These are phyloP conservation scores for Hypothenemus hampei DNA, from an alignment of 1,140 invertebrate species.

Conservation along the genomic window DNA sequence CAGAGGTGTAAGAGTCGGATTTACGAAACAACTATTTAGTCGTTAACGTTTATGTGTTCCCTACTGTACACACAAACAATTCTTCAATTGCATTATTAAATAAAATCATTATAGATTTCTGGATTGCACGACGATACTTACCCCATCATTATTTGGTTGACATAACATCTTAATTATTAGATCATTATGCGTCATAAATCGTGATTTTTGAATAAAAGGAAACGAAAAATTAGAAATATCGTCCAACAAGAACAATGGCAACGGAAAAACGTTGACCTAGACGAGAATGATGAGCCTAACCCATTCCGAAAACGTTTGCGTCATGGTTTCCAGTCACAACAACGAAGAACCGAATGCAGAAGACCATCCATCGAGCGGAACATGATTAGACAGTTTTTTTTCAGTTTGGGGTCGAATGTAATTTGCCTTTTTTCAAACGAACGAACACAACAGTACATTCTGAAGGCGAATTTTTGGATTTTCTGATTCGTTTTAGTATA, in stretches of 20 bases:
- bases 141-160: slow-evolving; percentile 5
- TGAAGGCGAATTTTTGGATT: too few relatives aligned
- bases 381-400: slow-evolving; percentile 10
- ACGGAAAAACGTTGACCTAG: slow-evolving; percentile 10
- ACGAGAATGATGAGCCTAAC: slow-evolving; percentile 10
- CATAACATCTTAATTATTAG: too few relatives aligned
- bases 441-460: too few relatives aligned
- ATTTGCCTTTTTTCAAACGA: slow-evolving; percentile 7
- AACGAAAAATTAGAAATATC: slow-evolving; percentile 9
- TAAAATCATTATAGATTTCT: too few relatives aligned
- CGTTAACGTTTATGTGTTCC: too few relatives aligned
- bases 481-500: too few relatives aligned
- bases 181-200: slow-evolving; percentile 2
- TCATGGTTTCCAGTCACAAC: slow-evolving; percentile 20
- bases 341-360: slow-evolving; percentile 10
- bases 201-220: background rate
- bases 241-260: slow-evolving; percentile 8
- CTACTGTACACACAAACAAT: too few relatives aligned
- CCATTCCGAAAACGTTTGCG: slow-evolving; percentile 17
- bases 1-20: too few relatives aligned
- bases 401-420: background rate
- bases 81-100: too few relatives aligned
- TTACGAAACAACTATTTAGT: too few relatives aligned
- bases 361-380: slow-evolving; percentile 9
- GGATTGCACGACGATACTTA: too few relatives aligned